These are phyloP conservation scores for Allobates femoralis DNA, from an alignment of 2,797 vertebrate species.

Conservation along the genomic window DNA sequence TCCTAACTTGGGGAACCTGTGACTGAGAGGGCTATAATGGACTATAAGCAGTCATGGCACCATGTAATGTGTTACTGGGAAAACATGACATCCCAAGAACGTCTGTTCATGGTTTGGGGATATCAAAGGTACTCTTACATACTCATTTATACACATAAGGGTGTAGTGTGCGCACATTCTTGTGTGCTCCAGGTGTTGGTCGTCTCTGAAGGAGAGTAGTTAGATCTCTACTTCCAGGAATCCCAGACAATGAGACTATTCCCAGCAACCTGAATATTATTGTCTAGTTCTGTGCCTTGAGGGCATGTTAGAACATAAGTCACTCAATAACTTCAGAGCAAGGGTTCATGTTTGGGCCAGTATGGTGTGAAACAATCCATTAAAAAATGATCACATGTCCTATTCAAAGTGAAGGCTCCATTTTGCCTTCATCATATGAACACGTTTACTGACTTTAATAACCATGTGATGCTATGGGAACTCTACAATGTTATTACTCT, in stretches of 20 bases:
- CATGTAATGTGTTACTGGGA: no score
- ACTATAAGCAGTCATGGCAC: no score
- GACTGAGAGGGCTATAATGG: no score
- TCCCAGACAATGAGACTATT: neutral
- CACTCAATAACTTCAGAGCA: no score
- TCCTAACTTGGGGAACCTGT: no score
- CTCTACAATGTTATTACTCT: neutral
- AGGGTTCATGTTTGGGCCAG: neutral
- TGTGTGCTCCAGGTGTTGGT: no score
- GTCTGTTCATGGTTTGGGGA: no score
- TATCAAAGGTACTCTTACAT: no score
- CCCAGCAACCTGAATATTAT: neutral
- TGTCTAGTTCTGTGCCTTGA: neutral
- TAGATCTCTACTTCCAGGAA: neutral
- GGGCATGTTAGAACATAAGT: neutral
- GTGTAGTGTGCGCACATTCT: no score
- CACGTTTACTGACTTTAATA: neutral
- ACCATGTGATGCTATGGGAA: neutral
- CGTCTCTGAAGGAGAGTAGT: neutral
- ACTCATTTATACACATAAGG: no score
- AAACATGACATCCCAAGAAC: no score
- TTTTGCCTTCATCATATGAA: neutral
- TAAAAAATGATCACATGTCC: neutral
- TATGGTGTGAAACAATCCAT: neutral
- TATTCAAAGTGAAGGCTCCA: neutral